Conservation (phyloP, 2,888 invertebrate genomes). For the Eubasilissa splendida region DNA sequence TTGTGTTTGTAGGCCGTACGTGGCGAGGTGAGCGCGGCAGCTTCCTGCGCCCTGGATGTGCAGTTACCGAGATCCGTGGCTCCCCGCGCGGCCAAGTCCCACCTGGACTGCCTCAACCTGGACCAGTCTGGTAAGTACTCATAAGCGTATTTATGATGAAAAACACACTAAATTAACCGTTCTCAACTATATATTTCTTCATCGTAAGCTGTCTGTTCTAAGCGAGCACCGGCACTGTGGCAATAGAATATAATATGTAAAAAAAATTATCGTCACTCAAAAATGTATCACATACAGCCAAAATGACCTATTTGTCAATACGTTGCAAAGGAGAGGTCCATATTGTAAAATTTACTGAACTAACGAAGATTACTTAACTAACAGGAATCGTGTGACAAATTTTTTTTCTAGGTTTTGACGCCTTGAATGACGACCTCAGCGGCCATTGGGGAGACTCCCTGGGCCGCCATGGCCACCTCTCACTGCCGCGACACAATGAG, state of each 20-base stretch:
- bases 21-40: conserved; percentile 66
- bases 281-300: too few species aligned
- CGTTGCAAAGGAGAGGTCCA: too few species aligned
- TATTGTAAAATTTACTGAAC: too few species aligned
- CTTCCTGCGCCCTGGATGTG: conserved; percentile 70
- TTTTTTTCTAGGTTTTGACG: conserved; percentile 77
- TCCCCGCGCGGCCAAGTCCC: conserved; percentile 70
- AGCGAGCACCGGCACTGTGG: too few species aligned
- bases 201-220: too few species aligned
- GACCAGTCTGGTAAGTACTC: conserved; percentile 67
- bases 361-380: too few species aligned
- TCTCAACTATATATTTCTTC: too few species aligned
- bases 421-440: conserved; percentile 81
- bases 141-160: too few species aligned
- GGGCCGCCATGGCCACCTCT: conserved; percentile 74
- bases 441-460: conserved; percentile 83
- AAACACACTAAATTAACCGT: too few species aligned
- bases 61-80: conserved; percentile 67
- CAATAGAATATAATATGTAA: too few species aligned
- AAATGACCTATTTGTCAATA: too few species aligned
- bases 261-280: too few species aligned
- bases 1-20: conserved; percentile 49
- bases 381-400: conserved; percentile 44
- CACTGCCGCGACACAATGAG: conserved; percentile 64
- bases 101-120: conserved; percentile 69